phyloP scores from a whole-genome alignment of 2,797 vertebrate genomes.

The Acrossocheilus fasciatus region DNA sequence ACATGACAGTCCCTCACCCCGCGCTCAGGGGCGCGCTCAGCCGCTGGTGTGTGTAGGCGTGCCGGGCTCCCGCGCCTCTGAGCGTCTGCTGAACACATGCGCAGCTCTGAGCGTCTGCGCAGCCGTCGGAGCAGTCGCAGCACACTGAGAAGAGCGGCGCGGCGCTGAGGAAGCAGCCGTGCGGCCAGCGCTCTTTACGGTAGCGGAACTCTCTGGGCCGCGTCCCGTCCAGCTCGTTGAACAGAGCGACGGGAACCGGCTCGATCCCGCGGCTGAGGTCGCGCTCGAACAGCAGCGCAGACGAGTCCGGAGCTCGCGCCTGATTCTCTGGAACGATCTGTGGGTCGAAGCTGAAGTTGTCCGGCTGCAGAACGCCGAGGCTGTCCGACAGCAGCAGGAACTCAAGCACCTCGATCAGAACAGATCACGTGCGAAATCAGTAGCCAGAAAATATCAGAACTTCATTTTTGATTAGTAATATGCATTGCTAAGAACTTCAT shows the following conservation, averaged over 20 bases:
- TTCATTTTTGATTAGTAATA: no score
- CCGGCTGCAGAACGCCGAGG: slow-evolving; percentile 82
- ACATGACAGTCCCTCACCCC: slow-evolving; percentile 78
- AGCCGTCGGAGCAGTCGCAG: slow-evolving; percentile 90
- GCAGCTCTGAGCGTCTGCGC: slow-evolving; percentile 80
- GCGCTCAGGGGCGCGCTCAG: slow-evolving; percentile 76
- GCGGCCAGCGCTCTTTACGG: slow-evolving; percentile 88
- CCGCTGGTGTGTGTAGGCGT: slow-evolving; percentile 81
- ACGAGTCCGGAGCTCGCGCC: slow-evolving; percentile 51
- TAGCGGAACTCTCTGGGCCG: slow-evolving; percentile 87
- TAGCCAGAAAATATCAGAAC: no score
- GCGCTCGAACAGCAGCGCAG: slow-evolving; percentile 73
- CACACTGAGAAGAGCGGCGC: slow-evolving; percentile 79
- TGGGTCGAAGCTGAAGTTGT: slow-evolving; percentile 90
- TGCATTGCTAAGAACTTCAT: no score
- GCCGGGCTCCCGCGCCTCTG: slow-evolving; percentile 65
- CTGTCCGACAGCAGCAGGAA: slow-evolving; percentile 85
- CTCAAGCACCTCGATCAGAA: slow-evolving; percentile 69
- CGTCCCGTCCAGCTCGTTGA: slow-evolving; percentile 70
- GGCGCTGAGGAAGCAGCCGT: slow-evolving; percentile 84
- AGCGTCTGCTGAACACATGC: slow-evolving; percentile 82
- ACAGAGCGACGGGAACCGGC: slow-evolving; percentile 85
- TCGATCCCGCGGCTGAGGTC: slow-evolving; percentile 90
- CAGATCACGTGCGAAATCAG: neutral
- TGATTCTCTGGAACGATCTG: slow-evolving; percentile 76